Evolutionary conservation across 1,140 invertebrate species (phyloP).

Genomic region (Proctacanthus coquilletti): DNA sequence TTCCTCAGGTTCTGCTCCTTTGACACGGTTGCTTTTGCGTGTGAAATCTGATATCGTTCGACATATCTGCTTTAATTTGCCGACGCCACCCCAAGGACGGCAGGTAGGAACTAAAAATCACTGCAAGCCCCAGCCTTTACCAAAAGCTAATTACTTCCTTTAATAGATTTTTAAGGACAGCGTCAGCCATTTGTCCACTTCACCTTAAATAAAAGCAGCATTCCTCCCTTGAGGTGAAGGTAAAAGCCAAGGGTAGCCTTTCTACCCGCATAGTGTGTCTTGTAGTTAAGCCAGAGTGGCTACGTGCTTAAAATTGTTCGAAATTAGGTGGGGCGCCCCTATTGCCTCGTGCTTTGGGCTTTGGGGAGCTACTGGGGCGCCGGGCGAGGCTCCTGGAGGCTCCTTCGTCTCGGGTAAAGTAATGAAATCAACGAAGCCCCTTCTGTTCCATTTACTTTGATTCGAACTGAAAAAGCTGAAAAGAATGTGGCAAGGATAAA

Average conservation of each 20-base stretch:
- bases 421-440: conserved; percentile 1
- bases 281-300: not conserved
- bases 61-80: too few relatives aligned
- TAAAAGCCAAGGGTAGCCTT: not conserved
- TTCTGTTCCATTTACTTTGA: conserved; percentile 1
- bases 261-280: not conserved
- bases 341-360: not conserved
- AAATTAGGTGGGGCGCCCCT: not conserved
- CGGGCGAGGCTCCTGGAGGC: not conserved
- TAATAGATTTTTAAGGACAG: too few relatives aligned
- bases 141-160: too few relatives aligned
- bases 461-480: not conserved
- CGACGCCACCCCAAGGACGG: too few relatives aligned
- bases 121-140: too few relatives aligned
- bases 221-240: not conserved
- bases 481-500: conserved; percentile 1
- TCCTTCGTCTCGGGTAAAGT: too few relatives aligned
- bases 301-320: not conserved
- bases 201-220: too few relatives aligned
- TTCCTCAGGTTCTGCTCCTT: too few relatives aligned
- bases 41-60: too few relatives aligned
- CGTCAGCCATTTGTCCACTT: too few relatives aligned
- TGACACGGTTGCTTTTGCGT: too few relatives aligned
- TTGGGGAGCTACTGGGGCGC: not conserved
- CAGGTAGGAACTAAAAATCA: too few relatives aligned